Conservation (phyloP, 2,113 vertebrate genomes). For the Pogonocichla stellata region DNA sequence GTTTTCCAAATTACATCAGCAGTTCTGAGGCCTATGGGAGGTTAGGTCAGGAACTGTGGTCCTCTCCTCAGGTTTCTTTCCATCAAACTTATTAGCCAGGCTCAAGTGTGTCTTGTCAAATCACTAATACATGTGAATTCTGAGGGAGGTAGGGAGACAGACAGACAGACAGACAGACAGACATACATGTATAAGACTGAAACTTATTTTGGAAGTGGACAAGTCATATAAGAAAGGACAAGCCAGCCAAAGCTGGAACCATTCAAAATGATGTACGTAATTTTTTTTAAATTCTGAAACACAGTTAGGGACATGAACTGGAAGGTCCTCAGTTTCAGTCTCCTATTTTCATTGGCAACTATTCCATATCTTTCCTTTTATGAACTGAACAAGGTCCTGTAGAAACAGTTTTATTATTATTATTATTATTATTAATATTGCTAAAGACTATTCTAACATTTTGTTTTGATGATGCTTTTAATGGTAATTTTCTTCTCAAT, state of each 20-base stretch:
- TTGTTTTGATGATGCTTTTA: not conserved
- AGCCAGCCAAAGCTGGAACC: not conserved
- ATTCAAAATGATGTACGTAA: not conserved
- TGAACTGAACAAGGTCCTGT: not conserved
- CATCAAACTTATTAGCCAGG: not conserved
- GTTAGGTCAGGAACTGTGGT: not conserved
- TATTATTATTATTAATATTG: not conserved
- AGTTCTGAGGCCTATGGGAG: not conserved
- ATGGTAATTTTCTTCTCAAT: not conserved
- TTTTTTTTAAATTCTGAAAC: not conserved
- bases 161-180: not conserved
- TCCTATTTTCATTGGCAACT: not conserved
- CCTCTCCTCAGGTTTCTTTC: not conserved
- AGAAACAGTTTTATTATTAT: not conserved
- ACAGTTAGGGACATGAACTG: not conserved
- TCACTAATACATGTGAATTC: not conserved
- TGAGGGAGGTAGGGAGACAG: not conserved
- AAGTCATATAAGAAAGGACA: not conserved
- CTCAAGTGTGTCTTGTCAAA: not conserved
- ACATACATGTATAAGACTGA: not conserved
- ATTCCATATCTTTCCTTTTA: not conserved
- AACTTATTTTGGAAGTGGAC: not conserved
- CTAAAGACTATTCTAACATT: not conserved
- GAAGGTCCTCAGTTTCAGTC: not conserved
- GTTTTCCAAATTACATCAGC: not conserved